phyloP scores from a whole-genome alignment of 1,140 invertebrate genomes.

The Procambarus clarkii region DNA sequence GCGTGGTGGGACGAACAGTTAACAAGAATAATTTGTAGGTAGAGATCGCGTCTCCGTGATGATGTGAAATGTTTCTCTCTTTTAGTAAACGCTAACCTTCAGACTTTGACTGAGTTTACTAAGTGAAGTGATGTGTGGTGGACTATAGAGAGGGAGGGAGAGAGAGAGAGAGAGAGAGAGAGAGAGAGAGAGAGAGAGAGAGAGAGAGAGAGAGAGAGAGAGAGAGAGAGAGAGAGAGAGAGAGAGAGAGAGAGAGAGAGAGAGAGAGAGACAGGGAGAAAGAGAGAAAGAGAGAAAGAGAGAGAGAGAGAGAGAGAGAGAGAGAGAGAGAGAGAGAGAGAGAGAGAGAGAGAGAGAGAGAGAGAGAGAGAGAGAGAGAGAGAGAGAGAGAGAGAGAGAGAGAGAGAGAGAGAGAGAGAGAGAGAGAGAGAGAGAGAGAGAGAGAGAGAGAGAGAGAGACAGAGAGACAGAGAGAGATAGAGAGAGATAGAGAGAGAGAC shows the following conservation, averaged over 20 bases:
- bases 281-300: slow-evolving; percentile 1
- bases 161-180: slow-evolving; percentile 2
- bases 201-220: slow-evolving; percentile 20
- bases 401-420: neutral
- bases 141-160: too few relatives aligned
- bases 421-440: neutral
- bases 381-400: neutral
- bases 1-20: too few relatives aligned
- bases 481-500: too few relatives aligned
- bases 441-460: neutral
- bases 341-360: neutral
- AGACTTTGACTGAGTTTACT: too few relatives aligned
- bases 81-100: too few relatives aligned
- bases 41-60: too few relatives aligned
- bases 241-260: slow-evolving; percentile 18
- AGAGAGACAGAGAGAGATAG: too few relatives aligned
- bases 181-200: slow-evolving; percentile 16
- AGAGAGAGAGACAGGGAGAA: too few relatives aligned
- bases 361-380: neutral
- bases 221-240: slow-evolving; percentile 28
- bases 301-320: slow-evolving; percentile 1
- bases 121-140: too few relatives aligned
- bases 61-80: too few relatives aligned
- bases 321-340: neutral
- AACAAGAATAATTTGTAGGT: too few relatives aligned